Evolutionary conservation across 2,113 vertebrate genomes (phyloP), one percentile per base, ranked within the genome.

Genomic region (Podarcis cretensis): DNA sequence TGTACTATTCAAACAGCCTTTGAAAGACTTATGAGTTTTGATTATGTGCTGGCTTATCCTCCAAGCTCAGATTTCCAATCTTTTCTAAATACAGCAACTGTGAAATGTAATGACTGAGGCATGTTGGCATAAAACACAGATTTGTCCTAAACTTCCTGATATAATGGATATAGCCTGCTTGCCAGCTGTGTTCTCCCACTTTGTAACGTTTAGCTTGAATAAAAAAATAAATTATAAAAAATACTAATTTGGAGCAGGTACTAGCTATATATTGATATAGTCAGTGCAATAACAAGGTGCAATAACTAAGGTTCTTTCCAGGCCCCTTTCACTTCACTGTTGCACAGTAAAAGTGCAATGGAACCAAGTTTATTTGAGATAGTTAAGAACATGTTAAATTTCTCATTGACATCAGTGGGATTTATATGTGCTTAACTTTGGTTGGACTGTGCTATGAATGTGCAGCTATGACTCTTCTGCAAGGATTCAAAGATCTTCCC

Each of bases 101-200:
- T 90, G 86, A 89, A 91, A 91, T 5, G 6, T 75, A 91, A 92
- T 91, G 92, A 92, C 59, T 86, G 83, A 91, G 14, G 4, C 7
- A 71, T 81, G 81, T 87, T 93, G 82, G 66, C 76, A 25, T 48
- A 86, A 75, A 82, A 86, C 83, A 77, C 14, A 68, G 48, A 73
- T 90, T 93, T 87, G 30, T 78, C 59, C 35, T 84, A 74, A 95
- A 85, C 57, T 91, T 89, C n/a, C 92, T 90, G 75, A 65, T 91
- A 57, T 74, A 84, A 83, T 83, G 66, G 57, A 59, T 92, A 87
- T 87, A 91, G 83, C 89, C 92, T 32, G 71, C 27, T 92, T 73
- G 23, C 37, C 79, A 90, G 32, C 82, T 71, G 2, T 92, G 0
- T 32, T 94, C 43, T 93, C 86, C 84, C n/a, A 87, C 82, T 92